phyloP scores from a whole-genome alignment of 1,140 invertebrate species.

The Agraylea sexmaculata region DNA sequence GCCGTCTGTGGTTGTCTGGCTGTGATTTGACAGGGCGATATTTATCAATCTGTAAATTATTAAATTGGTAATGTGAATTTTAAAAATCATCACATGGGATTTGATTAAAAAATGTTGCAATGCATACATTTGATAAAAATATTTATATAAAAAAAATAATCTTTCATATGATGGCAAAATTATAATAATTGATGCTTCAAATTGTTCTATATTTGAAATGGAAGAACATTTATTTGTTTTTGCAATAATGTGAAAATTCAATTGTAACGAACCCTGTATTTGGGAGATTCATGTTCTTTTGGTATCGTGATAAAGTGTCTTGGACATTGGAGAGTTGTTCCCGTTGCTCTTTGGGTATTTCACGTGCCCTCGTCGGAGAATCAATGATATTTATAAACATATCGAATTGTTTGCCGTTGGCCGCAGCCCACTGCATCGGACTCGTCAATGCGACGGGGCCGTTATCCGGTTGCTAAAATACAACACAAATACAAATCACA shows the following conservation, averaged over 20 bases:
- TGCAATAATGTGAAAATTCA: too few relatives aligned
- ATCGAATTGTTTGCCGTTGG: slow-evolving; percentile 8
- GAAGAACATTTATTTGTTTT: too few relatives aligned
- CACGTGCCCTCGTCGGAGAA: neutral
- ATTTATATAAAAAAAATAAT: too few relatives aligned
- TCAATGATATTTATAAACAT: slow-evolving; percentile 17
- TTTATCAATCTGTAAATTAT: slow-evolving; percentile 14
- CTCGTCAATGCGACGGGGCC: neutral
- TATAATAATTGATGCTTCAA: too few relatives aligned
- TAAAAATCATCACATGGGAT: too few relatives aligned
- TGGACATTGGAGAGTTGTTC: neutral
- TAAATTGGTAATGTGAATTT: too few relatives aligned
- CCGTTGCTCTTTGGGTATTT: neutral
- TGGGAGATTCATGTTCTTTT: slow-evolving; percentile 2
- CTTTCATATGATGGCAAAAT: too few relatives aligned
- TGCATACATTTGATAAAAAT: too few relatives aligned
- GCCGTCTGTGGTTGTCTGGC: neutral
- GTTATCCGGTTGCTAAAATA: slow-evolving; percentile 3
- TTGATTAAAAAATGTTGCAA: too few relatives aligned
- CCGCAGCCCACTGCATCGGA: slow-evolving; percentile 12
- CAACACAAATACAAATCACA: neutral
- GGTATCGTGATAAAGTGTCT: slow-evolving; percentile 2
- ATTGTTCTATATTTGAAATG: too few relatives aligned
- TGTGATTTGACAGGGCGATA: slow-evolving; percentile 11
- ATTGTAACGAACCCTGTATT: too few relatives aligned